These are phyloP conservation scores for Euphydryas editha DNA, from an alignment of 2,888 invertebrate genomes.

Conservation along the genomic window DNA sequence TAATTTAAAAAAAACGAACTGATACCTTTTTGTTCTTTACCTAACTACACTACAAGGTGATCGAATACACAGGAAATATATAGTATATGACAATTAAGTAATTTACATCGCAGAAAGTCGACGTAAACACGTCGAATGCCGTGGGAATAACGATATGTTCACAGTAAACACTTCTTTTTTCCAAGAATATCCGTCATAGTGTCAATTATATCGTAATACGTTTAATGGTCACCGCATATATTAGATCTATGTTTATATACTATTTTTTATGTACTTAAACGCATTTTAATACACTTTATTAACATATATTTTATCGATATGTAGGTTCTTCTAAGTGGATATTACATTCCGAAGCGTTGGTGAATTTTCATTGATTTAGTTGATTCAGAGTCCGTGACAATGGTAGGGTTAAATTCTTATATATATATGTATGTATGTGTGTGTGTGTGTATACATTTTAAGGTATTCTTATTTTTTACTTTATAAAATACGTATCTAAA, in stretches of 20 bases:
- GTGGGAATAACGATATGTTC: slow-evolving; percentile 45
- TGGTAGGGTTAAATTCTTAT: too few relatives aligned
- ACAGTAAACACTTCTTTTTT: slow-evolving; percentile 42
- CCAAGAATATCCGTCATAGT: slow-evolving; percentile 41
- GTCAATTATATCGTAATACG: slow-evolving; percentile 28
- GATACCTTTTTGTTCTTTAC: too few relatives aligned
- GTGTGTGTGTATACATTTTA: too few relatives aligned
- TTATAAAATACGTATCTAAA: slow-evolving; percentile 1
- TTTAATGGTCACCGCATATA: slow-evolving; percentile 9
- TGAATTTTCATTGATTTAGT: not conserved
- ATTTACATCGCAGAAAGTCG: slow-evolving; percentile 22
- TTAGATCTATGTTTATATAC: not conserved
- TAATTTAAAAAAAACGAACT: too few relatives aligned
- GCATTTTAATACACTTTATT: not conserved
- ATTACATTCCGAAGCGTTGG: not conserved
- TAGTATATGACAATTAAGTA: slow-evolving; percentile 17
- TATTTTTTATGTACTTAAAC: not conserved
- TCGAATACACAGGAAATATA: not conserved
- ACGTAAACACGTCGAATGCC: slow-evolving; percentile 30
- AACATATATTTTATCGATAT: not conserved
- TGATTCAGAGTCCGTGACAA: too few relatives aligned
- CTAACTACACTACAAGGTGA: too few relatives aligned
- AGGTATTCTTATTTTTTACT: too few relatives aligned
- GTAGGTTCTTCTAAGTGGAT: not conserved
- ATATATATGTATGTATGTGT: too few relatives aligned